Conservation (phyloP, 2,888 invertebrate genomes). For the Sphecodes monilicornis region DNA sequence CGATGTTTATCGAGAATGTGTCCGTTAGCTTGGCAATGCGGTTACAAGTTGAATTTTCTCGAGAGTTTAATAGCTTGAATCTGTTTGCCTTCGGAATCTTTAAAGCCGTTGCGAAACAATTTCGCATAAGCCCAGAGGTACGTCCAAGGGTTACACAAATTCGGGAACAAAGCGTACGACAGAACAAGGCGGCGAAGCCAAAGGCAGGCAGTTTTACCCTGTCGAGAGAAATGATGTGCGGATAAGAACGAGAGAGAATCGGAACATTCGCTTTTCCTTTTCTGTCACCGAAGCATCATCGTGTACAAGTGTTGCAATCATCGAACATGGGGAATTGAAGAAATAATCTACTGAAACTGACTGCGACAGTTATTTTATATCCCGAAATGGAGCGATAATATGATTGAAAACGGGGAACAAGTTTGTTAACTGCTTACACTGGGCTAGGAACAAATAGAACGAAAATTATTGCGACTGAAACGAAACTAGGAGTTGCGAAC, state of each 20-base stretch:
- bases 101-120: not conserved
- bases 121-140: not conserved
- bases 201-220: too few species aligned
- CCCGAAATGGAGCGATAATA: not conserved
- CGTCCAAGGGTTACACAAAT: not conserved
- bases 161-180: not conserved
- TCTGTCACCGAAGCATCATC: not conserved
- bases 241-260: not conserved
- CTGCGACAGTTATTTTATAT: not conserved
- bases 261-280: not conserved
- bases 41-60: slow-evolving; percentile 15
- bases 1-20: slow-evolving; percentile 3
- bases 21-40: not conserved
- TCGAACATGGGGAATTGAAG: not conserved
- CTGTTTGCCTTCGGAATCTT: not conserved
- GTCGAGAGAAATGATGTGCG: not conserved
- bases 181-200: not conserved
- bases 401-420: not conserved
- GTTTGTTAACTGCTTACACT: not conserved
- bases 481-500: not conserved
- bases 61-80: not conserved
- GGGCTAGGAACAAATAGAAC: not conserved
- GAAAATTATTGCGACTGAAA: not conserved
- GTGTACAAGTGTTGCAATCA: not conserved
- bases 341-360: too few species aligned